Base-by-base conservation (phyloP, 2,113 vertebrate genomes). In the Motacilla tschutschensis region DNA sequence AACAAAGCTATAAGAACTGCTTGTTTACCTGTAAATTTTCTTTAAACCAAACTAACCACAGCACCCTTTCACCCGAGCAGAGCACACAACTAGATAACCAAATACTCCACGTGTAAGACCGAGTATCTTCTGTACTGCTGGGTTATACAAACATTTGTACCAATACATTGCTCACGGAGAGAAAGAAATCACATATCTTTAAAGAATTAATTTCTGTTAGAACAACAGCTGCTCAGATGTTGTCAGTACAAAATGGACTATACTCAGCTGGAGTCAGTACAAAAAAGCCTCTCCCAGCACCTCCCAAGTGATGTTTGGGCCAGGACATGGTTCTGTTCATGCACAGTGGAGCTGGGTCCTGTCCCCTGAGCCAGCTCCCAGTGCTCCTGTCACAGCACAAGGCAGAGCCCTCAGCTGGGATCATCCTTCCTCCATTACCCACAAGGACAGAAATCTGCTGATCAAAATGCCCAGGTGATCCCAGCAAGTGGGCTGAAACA, bases 111-210 rank as follows among this genome's bases (percentile, higher is more conserved):
- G 17, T 33, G 22, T 28, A 57, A 48, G 25, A 74, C 10, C 16
- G 24, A 48, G 6, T 7, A 46, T 9, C 24, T 71, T 62, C 58
- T 47, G 1, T 8, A 14, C 10, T 3, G 4, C 10, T 19, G 33
- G 10, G 19, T 43, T 60, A 24, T 12, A 33, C 15, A 48, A n/a
- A 31, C 12, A 24, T 48, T 57, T 57, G 10, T 18, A 44, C 7
- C 28, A 67, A 28, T 2, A 22, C 10, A 8, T 4, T 44, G 8
- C 35, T 57, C 43, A 21, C 0, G 0, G 8, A 44, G 14, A 82
- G 11, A 7, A 8, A 57, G 14, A 53, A 81, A 54, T 41, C 31
- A 31, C 17, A 5, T 6, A 18, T 25, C 53, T 63, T 62, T 48
- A 62, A 18, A 57, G 46, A 31, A 60, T 53, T 55, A 36, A 35